Base-by-base conservation (phyloP, 2,888 invertebrate species). In the Callinectes sapidus region DNA sequence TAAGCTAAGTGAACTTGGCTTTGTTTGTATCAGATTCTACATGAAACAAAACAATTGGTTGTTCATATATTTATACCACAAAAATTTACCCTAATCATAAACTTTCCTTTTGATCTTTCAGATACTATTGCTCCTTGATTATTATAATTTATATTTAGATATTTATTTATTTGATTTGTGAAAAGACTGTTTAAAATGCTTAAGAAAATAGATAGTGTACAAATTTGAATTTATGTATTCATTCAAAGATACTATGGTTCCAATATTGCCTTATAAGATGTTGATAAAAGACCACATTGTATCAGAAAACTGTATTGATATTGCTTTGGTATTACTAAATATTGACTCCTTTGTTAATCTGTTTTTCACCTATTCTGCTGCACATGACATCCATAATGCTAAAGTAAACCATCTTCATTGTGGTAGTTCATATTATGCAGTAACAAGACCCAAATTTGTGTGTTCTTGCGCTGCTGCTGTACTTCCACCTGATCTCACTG, bases 241-340 rank as follows among this genome's bases (percentile, higher is more conserved):
- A 81, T 81, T 81, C 2, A 16, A 81, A 81, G 81, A 81, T 18
- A 81, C 32, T n/a, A 13, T 81, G 81, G 81, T 35, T 81, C 81
- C 81, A 35, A 35, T 14, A 81, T 81, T 81, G 81, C 81, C 81
- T 81, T 81, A 35, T 35, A 81, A 81, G 32, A 16, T 81, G 81
- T 81, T 32, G 81, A 81, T 35, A 35, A 35, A 35, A 81, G 18
- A 3, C n/a, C 71, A 28, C n/a, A 23, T 81, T 81, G 13, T 35
- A 81, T 81, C 81, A 32, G 16, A 81, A 81, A 81, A 81, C 8
- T 35, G 32, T 35, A 32, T 81, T 81, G 32, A 81, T 81, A 81
- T 81, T 81, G 32, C 81, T 81, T 32, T 81, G 18, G 35, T 35
- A 81, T 81, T 35, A 81, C 81, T 81, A 81, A 81, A 81, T 18